Percentiles rank a stretch among this genome's conserved stretches.
Conservation (phyloP, 2,113 vertebrate species). For the Mormyrus iriodes region DNA sequence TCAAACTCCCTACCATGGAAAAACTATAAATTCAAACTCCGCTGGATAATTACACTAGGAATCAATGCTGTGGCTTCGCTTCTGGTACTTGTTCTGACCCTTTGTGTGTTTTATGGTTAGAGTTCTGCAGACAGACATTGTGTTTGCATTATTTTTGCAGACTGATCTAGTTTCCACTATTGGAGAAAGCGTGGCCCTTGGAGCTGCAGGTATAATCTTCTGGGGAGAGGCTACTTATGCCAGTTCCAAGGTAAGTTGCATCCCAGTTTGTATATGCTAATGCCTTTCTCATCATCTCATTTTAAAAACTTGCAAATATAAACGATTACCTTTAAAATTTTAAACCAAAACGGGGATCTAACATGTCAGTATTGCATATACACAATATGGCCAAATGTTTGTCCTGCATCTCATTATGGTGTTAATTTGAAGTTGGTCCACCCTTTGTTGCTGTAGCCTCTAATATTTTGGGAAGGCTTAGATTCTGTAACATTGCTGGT, state of each 20-base stretch:
- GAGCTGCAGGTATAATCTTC: slow-evolving; percentile 69
- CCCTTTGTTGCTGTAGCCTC: not conserved
- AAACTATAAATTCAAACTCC: not conserved
- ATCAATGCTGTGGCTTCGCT: not conserved
- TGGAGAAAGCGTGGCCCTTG: slow-evolving; percentile 70
- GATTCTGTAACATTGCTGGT: not conserved
- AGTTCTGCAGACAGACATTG: not conserved
- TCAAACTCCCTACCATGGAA: not conserved
- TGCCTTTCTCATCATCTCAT: not conserved
- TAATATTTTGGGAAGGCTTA: not conserved
- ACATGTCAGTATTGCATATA: not conserved
- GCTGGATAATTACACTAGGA: not conserved
- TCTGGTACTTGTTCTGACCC: not conserved
- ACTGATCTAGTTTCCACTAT: slow-evolving; percentile 68
- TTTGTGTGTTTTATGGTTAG: not conserved
- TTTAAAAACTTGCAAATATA: not conserved
- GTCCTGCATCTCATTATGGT: not conserved
- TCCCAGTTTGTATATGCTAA: not conserved
- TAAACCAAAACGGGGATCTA: not conserved
- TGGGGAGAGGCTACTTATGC: slow-evolving; percentile 69
- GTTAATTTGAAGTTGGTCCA: not conserved
- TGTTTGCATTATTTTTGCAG: slow-evolving; percentile 43
- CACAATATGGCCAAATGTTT: not conserved
- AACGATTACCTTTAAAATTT: not conserved
- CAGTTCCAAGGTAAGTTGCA: slow-evolving; percentile 54